These are phyloP conservation scores for Pseudobourletiella spinata DNA, from an alignment of 1,140 invertebrate genomes.

Conservation along the genomic window DNA sequence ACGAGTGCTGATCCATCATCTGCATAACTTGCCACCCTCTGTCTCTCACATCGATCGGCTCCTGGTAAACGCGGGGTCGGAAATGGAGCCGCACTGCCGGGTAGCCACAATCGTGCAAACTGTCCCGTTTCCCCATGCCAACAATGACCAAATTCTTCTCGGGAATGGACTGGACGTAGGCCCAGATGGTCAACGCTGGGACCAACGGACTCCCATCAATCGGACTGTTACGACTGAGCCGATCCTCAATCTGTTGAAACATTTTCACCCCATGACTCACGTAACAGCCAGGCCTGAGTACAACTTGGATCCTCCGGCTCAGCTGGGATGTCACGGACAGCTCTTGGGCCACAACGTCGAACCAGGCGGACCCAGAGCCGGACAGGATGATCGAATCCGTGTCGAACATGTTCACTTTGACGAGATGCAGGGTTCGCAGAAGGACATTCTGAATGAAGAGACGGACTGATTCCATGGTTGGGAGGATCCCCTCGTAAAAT, in stretches of 20 bases:
- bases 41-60: not conserved
- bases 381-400: constrained; percentile 16
- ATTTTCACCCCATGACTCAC: constrained; percentile 21
- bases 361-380: constrained; percentile 28
- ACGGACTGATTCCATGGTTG: constrained; percentile 1
- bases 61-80: not conserved
- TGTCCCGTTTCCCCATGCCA: constrained; percentile 27
- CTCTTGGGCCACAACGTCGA: constrained; percentile 31
- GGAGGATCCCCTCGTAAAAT: constrained; percentile 30
- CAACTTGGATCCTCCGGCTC: not conserved
- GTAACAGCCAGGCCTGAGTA: constrained; percentile 31
- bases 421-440: not conserved
- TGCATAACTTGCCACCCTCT: constrained; percentile 19
- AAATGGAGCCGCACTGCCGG: constrained; percentile 24
- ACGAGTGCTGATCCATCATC: constrained; percentile 35
- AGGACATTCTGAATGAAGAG: constrained; percentile 8
- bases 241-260: constrained; percentile 11
- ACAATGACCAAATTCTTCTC: constrained; percentile 23
- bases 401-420: not conserved
- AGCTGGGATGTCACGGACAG: not conserved
- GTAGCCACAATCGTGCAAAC: constrained; percentile 21
- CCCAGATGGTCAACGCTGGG: constrained; percentile 24
- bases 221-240: constrained; percentile 9
- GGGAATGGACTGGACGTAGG: constrained; percentile 31
- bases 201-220: constrained; percentile 6